phyloP scores from a whole-genome alignment of 2,113 vertebrate species.

The Campylomormyrus tamandua region DNA sequence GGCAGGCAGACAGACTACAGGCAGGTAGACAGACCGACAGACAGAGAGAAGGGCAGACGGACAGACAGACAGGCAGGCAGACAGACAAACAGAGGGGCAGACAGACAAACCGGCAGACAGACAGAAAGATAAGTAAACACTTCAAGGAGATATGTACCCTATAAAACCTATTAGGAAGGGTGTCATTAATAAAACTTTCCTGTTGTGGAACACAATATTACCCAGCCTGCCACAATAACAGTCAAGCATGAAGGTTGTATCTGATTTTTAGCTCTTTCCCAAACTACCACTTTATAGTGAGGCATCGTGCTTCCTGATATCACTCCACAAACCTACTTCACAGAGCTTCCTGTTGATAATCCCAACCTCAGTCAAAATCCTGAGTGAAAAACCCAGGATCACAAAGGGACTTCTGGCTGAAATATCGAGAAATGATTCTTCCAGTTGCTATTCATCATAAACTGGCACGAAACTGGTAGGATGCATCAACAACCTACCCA shows the following conservation, averaged over 20 bases:
- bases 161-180: background rate
- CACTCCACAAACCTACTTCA: background rate
- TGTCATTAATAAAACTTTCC: background rate
- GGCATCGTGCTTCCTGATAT: slow-evolving; percentile 15
- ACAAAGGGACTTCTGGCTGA: background rate
- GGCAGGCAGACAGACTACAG: slow-evolving; percentile 21
- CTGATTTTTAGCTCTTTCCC: slow-evolving; percentile 20
- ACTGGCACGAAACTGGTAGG: background rate
- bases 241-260: slow-evolving; percentile 21
- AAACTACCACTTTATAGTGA: slow-evolving; percentile 10
- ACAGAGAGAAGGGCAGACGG: slow-evolving; percentile 29
- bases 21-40: slow-evolving; percentile 10
- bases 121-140: background rate
- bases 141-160: background rate
- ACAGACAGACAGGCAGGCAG: slow-evolving; percentile 40
- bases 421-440: background rate
- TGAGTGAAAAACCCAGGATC: background rate
- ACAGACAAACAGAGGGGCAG: slow-evolving; percentile 15
- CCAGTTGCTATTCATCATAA: background rate
- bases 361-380: background rate
- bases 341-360: background rate
- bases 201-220: background rate
- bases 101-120: background rate
- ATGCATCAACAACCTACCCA: background rate
- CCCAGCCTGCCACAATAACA: slow-evolving; percentile 22